Evolutionary conservation across 1,140 invertebrate genomes (phyloP), one percentile per base, ranked within the genome.

Genomic region (Caenorhabditis elegans): DNA sequence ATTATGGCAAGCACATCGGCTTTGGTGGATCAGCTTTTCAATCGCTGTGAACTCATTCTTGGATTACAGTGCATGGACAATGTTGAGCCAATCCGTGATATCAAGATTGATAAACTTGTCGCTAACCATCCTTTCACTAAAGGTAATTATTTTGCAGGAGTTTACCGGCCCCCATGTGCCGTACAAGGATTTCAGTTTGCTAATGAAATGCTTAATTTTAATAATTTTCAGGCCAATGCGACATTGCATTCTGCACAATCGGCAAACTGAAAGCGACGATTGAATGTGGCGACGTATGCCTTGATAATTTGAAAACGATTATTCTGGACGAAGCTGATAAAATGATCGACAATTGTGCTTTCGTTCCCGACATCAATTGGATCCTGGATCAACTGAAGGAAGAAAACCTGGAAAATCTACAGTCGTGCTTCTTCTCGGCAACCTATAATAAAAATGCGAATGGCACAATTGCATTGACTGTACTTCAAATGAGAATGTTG

Each of bases 241-340:
- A 70, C 13, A 70, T 70, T 70, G 60, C 34, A 4, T 70, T 70
- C 22, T 39, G 34, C n/a, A 70, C 60, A 19, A 70, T 70, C 34
- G 60, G 60, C 1, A 70, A 70, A 43, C n/a, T 70, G n/a, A 70
- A 70, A 39, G 31, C 60, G 10, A 22, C 60, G 8, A 39, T 70
- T 8, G 34, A 70, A 39, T 5, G 10, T 3, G 26, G 26, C 3
- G n/a, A 39, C 10, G 26, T 70, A 3, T 10, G 26, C 13, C n/a
- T 70, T 0, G 60, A 70, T 39, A 22, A 70, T 43, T 43, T 70
- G 19, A 39, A 70, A 22, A 70, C 22, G 34, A 70, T 70, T 2
- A n/a, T 70, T 36, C 60, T 70, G 2, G 60, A 70, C 22, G 60
- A 70, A 70, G 60, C 60, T 17, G 60, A 70, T 70, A 70, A 70